A percentile compares a stretch with the other conserved stretches of the same genome.
These are phyloP conservation scores for Mormyrus iriodes DNA, from an alignment of 2,113 vertebrate species.

Conservation along the genomic window DNA sequence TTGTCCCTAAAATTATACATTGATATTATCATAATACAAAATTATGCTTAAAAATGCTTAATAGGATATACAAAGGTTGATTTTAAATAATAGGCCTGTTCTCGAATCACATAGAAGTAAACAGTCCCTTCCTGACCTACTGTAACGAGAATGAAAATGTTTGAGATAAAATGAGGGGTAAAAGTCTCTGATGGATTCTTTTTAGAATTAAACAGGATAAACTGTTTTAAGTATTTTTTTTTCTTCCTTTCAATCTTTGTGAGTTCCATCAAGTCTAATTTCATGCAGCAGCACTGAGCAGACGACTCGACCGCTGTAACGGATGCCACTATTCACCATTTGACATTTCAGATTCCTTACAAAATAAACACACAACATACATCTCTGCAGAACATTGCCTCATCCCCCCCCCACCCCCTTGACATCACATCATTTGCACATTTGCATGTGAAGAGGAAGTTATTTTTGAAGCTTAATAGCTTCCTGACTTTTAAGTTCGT, in stretches of 20 bases:
- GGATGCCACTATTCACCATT: not conserved
- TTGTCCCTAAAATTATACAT: not conserved
- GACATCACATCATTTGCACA: slow-evolving; percentile 12
- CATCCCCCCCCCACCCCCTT: not conserved
- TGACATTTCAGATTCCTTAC: not conserved
- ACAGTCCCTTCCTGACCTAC: no score
- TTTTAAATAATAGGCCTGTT: no score
- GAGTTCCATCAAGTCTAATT: slow-evolving; percentile 5
- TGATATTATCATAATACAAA: not conserved
- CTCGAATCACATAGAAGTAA: no score
- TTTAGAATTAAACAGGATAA: not conserved
- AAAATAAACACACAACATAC: not conserved
- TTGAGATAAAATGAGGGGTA: not conserved
- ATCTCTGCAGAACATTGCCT: not conserved
- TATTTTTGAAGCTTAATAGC: slow-evolving; percentile 8
- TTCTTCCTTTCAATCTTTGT: not conserved
- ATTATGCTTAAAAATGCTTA: no score
- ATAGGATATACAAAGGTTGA: no score
- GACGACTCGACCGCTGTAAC: not conserved
- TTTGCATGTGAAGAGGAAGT: slow-evolving; percentile 13
- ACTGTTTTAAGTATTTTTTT: not conserved
- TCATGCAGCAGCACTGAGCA: not conserved
- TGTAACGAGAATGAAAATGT: not conserved
- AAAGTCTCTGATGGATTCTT: not conserved
- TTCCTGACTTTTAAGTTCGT: not conserved